phyloP scores from a whole-genome alignment of 1,140 invertebrate species.

The Asobara japonica region DNA sequence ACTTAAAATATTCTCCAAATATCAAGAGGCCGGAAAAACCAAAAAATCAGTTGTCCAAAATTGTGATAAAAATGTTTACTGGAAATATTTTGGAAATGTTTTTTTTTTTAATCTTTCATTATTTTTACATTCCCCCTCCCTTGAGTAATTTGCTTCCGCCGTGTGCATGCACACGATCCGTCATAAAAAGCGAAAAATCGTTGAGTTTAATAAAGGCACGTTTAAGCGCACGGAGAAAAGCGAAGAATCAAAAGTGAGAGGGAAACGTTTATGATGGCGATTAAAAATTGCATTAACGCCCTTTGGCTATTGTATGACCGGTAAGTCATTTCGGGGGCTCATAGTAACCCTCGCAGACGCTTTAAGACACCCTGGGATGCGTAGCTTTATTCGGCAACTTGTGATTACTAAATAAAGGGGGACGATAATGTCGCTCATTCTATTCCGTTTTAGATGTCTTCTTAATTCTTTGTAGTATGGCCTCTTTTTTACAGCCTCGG shows the following conservation, averaged over 20 bases:
- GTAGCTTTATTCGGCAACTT: constrained; percentile 1
- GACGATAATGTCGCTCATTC: background rate
- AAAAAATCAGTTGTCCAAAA: no score
- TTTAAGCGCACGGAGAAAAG: constrained; percentile 35
- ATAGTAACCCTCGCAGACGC: background rate
- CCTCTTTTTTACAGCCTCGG: background rate
- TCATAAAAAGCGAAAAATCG: constrained; percentile 26
- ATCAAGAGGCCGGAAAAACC: no score
- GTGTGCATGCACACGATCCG: constrained; percentile 17
- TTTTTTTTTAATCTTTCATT: no score
- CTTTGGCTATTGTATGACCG: background rate
- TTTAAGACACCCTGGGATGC: background rate
- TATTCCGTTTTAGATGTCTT: background rate
- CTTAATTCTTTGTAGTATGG: constrained; percentile 10
- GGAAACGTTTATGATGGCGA: constrained; percentile 49
- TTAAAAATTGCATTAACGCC: constrained; percentile 53
- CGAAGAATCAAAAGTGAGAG: background rate
- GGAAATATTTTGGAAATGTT: no score
- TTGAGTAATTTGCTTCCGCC: background rate
- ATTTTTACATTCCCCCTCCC: background rate
- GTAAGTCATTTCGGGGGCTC: background rate
- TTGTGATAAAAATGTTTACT: no score
- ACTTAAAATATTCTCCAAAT: no score
- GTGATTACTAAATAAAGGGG: background rate
- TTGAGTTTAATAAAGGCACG: constrained; percentile 47